Base-by-base conservation (phyloP, 2,888 invertebrate species). In the Exephanes ischioxanthus region DNA sequence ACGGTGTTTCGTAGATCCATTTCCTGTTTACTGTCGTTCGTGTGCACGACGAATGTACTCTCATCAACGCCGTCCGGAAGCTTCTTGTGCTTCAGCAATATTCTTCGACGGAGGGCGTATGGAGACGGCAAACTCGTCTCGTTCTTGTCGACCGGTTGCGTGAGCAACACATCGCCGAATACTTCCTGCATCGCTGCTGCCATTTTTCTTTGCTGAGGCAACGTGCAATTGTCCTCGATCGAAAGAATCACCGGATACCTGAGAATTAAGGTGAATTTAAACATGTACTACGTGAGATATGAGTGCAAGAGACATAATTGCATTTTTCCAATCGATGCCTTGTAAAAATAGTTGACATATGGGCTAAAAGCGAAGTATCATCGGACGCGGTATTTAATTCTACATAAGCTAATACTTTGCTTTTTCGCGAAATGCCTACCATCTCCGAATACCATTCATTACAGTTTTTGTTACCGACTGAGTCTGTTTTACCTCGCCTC, bases 1-100 rank as follows among this genome's bases (percentile, higher is more conserved):
- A 98, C 96, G 0, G 98, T 97, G 92, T 97, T 97, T 72, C 98
- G 95, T 67, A 97, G 94, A 92, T 98, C 97, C 93, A 97, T 95
- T 89, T 98, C 98, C 80, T 93, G 93, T 55, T 95, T 95, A 92
- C 96, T 96, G 84, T 96, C 96, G 89, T 96, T 96, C 68, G 94
- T 94, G 83, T 94, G 94, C 86, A 95, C 89, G 84, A 95, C 89
- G 89, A 97, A 95, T 0, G 96, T 95, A 87, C 95, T 95, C 91
- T 97, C 97, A 83, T 98, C 97, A 63, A 96, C 97, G 2, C 97
- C 98, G 88, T 98, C 98, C 0, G 98, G 98, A 16, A 99, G 95
- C 92, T 99, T 99, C 92, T 99, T 99, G 92, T 99, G 99, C 94
- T 99, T 98, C 3, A 98, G 93, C 81, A 98, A 95, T 71, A 98